These are phyloP conservation scores for Hestina assimilis DNA, from an alignment of 1,140 invertebrate genomes.

Conservation along the genomic window DNA sequence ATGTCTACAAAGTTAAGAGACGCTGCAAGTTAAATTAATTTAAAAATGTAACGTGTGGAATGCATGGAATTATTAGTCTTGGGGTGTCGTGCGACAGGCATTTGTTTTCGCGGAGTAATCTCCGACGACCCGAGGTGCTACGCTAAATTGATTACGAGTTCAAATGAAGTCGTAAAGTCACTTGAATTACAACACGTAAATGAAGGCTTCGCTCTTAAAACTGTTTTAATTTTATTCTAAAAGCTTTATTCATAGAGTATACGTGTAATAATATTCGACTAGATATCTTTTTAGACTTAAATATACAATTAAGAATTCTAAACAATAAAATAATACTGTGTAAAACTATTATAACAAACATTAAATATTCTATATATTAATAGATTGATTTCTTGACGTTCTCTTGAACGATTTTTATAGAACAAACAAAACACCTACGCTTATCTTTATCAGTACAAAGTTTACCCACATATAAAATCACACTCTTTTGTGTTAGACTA, in stretches of 20 bases:
- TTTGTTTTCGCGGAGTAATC: constrained; percentile 64
- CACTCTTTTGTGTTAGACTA: too few relatives aligned
- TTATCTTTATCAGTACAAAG: too few relatives aligned
- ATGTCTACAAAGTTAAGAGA: constrained; percentile 36
- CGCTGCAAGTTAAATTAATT: constrained; percentile 39
- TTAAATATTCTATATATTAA: too few relatives aligned
- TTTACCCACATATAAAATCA: too few relatives aligned
- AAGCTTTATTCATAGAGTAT: constrained; percentile 24
- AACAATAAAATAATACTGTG: too few relatives aligned
- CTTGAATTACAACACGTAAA: constrained; percentile 61
- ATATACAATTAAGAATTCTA: too few relatives aligned
- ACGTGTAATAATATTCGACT: too few relatives aligned
- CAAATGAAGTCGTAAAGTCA: constrained; percentile 73
- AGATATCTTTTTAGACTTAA: too few relatives aligned
- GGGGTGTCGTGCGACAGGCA: constrained; percentile 43
- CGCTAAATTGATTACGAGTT: constrained; percentile 69
- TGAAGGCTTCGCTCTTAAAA: constrained; percentile 34
- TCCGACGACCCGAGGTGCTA: constrained; percentile 52
- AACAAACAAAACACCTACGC: too few relatives aligned
- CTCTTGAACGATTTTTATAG: too few relatives aligned
- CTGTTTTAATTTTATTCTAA: constrained; percentile 23
- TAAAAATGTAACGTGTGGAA: constrained; percentile 41
- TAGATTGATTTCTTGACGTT: too few relatives aligned
- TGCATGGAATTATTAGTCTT: constrained; percentile 39
- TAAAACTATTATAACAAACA: too few relatives aligned